Conservation (phyloP, 2,113 vertebrate species). For the Haemorhous mexicanus region DNA sequence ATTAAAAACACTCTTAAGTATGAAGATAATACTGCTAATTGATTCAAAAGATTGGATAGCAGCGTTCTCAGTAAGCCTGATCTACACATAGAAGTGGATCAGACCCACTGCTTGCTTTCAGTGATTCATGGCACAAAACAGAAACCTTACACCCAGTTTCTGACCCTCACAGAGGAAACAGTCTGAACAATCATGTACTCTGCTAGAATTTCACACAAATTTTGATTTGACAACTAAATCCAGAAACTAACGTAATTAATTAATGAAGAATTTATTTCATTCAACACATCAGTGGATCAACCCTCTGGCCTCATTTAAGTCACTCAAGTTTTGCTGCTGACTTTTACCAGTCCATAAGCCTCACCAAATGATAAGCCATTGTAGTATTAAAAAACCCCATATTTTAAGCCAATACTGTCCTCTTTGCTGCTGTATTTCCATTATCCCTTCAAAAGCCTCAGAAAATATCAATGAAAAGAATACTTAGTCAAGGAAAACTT, state of each 20-base stretch:
- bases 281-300: background rate
- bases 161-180: conserved; percentile 6
- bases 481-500: background rate
- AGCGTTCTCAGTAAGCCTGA: background rate
- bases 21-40: background rate
- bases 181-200: background rate
- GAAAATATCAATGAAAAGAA: background rate
- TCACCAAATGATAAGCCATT: background rate
- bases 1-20: background rate
- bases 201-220: background rate
- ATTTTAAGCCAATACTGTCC: background rate
- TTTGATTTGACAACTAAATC: background rate
- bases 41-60: background rate
- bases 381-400: accelerated
- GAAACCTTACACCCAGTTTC: conserved; percentile 40
- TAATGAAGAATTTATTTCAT: background rate
- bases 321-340: background rate
- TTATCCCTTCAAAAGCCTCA: background rate
- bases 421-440: background rate
- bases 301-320: background rate
- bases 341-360: background rate
- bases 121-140: conserved; percentile 31
- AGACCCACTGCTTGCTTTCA: conserved; percentile 39
- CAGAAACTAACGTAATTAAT: background rate
- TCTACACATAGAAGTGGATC: background rate